Evolutionary conservation across 2,888 invertebrate genomes (phyloP).

Genomic region (Salpingus planirostris): DNA sequence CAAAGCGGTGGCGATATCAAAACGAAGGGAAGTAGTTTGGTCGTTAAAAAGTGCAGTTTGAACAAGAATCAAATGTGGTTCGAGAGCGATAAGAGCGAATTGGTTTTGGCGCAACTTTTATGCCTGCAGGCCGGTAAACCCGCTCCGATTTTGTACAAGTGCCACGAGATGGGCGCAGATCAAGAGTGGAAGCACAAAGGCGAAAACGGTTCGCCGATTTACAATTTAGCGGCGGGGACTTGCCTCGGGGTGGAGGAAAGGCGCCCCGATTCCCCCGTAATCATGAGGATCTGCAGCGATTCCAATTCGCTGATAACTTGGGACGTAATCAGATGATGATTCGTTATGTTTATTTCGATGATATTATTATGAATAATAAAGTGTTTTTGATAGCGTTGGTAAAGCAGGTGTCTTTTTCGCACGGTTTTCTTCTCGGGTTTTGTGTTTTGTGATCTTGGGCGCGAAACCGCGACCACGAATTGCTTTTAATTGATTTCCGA

Average conservation of each 20-base stretch:
- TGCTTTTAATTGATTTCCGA: slow-evolving; percentile 44
- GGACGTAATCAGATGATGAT: slow-evolving; percentile 39
- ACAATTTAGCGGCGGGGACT: slow-evolving; percentile 79
- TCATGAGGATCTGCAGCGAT: slow-evolving; percentile 55
- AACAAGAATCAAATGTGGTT: slow-evolving; percentile 76
- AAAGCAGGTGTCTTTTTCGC: slow-evolving; percentile 4
- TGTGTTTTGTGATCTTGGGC: slow-evolving; percentile 20
- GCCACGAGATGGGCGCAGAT: slow-evolving; percentile 83
- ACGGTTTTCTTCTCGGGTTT: slow-evolving; percentile 7
- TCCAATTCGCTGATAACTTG: slow-evolving; percentile 44
- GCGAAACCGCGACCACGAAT: slow-evolving; percentile 37
- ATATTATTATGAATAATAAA: not conserved
- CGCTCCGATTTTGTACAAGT: slow-evolving; percentile 71
- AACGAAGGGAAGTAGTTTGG: slow-evolving; percentile 65
- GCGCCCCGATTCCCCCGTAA: slow-evolving; percentile 43
- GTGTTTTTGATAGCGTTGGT: not conserved
- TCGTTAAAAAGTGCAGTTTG: slow-evolving; percentile 61
- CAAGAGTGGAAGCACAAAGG: slow-evolving; percentile 88
- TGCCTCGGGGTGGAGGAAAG: slow-evolving; percentile 56
- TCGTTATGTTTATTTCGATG: not conserved
- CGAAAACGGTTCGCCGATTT: slow-evolving; percentile 64
- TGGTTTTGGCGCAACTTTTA: slow-evolving; percentile 73
- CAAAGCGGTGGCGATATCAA: slow-evolving; percentile 69
- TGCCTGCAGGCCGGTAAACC: slow-evolving; percentile 70
- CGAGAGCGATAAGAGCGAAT: slow-evolving; percentile 72